Base-by-base conservation (phyloP, 2,888 invertebrate species). In the Cremastobaeus sp. region DNA sequence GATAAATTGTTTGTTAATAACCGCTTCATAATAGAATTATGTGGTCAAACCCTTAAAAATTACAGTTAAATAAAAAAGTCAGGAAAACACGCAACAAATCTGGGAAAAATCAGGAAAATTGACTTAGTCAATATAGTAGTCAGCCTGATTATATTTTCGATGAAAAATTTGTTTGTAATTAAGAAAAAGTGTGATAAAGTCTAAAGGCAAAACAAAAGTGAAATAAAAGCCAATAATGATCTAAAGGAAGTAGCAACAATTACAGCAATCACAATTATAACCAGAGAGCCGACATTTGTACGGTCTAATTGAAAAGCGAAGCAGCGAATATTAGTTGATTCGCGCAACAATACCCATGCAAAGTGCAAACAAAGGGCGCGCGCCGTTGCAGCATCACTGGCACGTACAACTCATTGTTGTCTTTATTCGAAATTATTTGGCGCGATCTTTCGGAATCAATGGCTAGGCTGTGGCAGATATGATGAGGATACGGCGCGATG, bases 361-460 rank as follows among this genome's bases (percentile, higher is more conserved):
- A 54, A 69, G 60, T 60, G 60, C 59, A 69, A 59, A 60, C 69
- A 68, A 68, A 68, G 59, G 68, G 34, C 39, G 43, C 32, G 34
- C 32, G 37, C 14, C 12, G 32, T 5, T 11, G 57, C 50, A 39
- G 50, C 41, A 21, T 28, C 62, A 52, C 54, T 37, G 48, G 14
- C 59, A 37, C 48, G 59, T 43, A 62, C 37, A 70, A 70, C 70
- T 70, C 70, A 70, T 70, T 55, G 55, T 57, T 57, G 70, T 64
- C 70, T 70, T 70, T 64, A 62, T 62, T 64, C 18, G 35, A 39
- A 70, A 73, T 68, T 68, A 73, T 73, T 73, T 60, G 48, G 48
- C 41, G 60, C 73, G 68, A 73, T 73, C 73, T 73, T 73, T 68
- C 45, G 68, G 66, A 57, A 73, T 62, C 73, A 73, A 62, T 66